Evolutionary conservation across 2,797 vertebrate genomes (phyloP), one percentile per base, ranked within the genome.

Genomic region (Chelonia mydas): DNA sequence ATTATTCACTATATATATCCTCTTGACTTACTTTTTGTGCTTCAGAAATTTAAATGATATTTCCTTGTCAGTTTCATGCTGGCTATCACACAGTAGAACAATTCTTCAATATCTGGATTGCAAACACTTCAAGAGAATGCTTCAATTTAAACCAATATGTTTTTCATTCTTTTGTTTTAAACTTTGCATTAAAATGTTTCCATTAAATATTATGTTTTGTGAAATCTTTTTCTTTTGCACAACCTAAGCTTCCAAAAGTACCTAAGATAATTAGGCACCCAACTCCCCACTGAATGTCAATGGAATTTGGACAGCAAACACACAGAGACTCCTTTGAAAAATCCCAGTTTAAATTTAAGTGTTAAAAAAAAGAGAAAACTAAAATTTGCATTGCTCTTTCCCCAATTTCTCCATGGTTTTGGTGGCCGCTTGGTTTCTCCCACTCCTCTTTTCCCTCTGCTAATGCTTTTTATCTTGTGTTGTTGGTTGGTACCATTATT

Each of bases 191-290:
- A 10, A n/a, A 80, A 11, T 21, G 49, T 61, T 87, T 92, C 93
- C 76, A 82, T 88, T 95, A 92, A 92, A 78, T 83, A 77, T 1
- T 54, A 41, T 5, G 13, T 9, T 51, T 86, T 50, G 21, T 68
- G 28, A 33, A 93, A 95, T 72, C 13, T 74, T 31, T 2, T 95
- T 9, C 76, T 16, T 55, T 84, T 45, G 79, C 6, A 53, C 33
- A 94, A 57, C 31, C 72, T 85, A 78, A 76, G 45, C 88, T 95
- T 94, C 79, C 59, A 86, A 92, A 88, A 5, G 7, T 77, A 82
- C 21, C 68, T 74, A 47, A 76, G 3, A 86, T 28, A 90, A 49
- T 87, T 0, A 0, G 7, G 5, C 61, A 45, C 72, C 23, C 41
- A 47, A 28, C 11, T 47, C 41, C n/a, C 7, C 12, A 72, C 11